These are phyloP conservation scores for Euclidia mi DNA, from an alignment of 2,888 invertebrate genomes.

Conservation along the genomic window DNA sequence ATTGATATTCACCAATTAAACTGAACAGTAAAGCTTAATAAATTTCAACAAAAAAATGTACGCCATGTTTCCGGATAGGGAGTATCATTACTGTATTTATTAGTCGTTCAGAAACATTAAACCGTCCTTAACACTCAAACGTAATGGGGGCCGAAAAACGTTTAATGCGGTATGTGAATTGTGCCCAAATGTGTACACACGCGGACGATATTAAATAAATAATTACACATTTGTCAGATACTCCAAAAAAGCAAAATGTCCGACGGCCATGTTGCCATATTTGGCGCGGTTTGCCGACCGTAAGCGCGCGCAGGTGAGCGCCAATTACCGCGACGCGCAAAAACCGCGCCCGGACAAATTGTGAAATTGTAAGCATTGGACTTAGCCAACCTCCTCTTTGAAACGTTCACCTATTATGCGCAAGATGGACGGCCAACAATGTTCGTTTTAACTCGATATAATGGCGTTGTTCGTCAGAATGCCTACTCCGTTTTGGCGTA, in stretches of 20 bases:
- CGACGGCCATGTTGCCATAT: constrained; percentile 79
- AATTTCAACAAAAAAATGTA: constrained; percentile 62
- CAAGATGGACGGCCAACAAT: constrained; percentile 43
- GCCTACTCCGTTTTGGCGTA: too few species aligned
- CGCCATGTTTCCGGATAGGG: constrained; percentile 55
- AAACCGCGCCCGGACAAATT: constrained; percentile 87
- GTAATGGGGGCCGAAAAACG: constrained; percentile 74
- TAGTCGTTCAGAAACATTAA: constrained; percentile 59
- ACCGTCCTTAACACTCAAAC: constrained; percentile 67
- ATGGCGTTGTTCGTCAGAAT: too few species aligned
- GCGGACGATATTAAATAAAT: constrained; percentile 88
- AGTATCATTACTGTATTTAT: constrained; percentile 63
- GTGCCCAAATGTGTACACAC: constrained; percentile 81
- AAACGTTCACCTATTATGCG: constrained; percentile 53
- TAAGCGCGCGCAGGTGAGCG: constrained; percentile 80
- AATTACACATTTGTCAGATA: constrained; percentile 90
- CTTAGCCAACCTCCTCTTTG: constrained; percentile 57
- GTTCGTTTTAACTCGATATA: background rate
- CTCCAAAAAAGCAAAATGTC: constrained; percentile 85
- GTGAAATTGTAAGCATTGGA: constrained; percentile 83
- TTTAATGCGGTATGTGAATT: constrained; percentile 81
- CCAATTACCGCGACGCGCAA: constrained; percentile 85
- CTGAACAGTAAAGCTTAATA: constrained; percentile 67
- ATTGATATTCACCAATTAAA: constrained; percentile 67
- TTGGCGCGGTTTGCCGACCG: constrained; percentile 74